Evolutionary conservation across 2,797 vertebrate genomes (phyloP).

Genomic region (Enteromius trimaculatus): DNA sequence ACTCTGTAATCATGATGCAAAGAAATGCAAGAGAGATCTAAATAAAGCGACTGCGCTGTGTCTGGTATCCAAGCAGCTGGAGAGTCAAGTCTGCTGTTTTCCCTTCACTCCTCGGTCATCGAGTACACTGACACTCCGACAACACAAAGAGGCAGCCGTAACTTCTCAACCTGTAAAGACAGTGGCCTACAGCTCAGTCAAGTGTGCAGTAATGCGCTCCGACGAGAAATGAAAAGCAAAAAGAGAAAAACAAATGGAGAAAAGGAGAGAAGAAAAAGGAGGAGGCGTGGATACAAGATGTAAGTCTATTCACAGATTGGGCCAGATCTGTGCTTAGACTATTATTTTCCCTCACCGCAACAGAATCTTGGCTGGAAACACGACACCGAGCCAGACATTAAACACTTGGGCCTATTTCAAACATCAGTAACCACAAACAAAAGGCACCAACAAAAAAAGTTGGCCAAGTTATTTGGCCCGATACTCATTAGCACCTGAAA

Average conservation of each 20-base stretch:
- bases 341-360: slow-evolving; percentile 54
- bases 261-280: slow-evolving; percentile 15
- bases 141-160: slow-evolving; percentile 19
- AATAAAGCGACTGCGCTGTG: slow-evolving; percentile 10
- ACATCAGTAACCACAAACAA: slow-evolving; percentile 34
- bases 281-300: slow-evolving; percentile 48
- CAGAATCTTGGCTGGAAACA: slow-evolving; percentile 51
- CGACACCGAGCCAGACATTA: slow-evolving; percentile 49
- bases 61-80: slow-evolving; percentile 30
- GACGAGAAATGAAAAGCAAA: slow-evolving; percentile 31
- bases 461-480: slow-evolving; percentile 17
- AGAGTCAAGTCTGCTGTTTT: slow-evolving; percentile 13
- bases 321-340: slow-evolving; percentile 52
- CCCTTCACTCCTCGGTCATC: slow-evolving; percentile 20
- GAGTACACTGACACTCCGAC: slow-evolving; percentile 12
- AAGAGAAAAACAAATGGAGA: slow-evolving; percentile 1
- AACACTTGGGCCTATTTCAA: slow-evolving; percentile 46
- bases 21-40: slow-evolving; percentile 37
- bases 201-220: slow-evolving; percentile 58
- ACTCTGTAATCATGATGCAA: slow-evolving; percentile 42
- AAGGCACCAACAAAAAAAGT: slow-evolving; percentile 38
- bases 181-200: slow-evolving; percentile 47
- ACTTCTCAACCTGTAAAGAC: slow-evolving; percentile 44
- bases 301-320: slow-evolving; percentile 56
- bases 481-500: slow-evolving; percentile 35